Base-by-base conservation (phyloP, 2,797 vertebrate genomes). In the Gymnodraco acuticeps region DNA sequence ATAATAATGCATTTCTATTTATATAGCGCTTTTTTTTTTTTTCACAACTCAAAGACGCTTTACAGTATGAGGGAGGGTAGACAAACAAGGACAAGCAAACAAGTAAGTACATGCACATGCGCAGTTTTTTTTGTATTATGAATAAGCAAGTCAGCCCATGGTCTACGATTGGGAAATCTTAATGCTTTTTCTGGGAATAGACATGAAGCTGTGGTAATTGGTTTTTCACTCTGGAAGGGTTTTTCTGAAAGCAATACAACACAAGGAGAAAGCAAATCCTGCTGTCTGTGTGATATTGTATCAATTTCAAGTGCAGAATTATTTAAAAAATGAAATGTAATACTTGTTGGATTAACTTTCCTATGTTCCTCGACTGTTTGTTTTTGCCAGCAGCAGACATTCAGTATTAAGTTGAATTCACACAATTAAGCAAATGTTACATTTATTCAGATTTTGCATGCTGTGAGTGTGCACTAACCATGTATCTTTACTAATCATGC, bases 171-270 rank as follows among this genome's bases (percentile, higher is more conserved):
- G 53, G 70, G 67, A 77, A 82, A 85, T 56, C 75, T 42, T 87
- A 81, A 91, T 90, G 73, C 61, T 17, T 82, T 33, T 94, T 93
- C 88, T 92, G 85, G 89, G 89, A 93, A 93, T 55, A 76, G 80
- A 77, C 62, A 72, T 69, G 74, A 80, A 77, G 76, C 79, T 52
- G 54, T 55, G 64, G 82, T 91, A 89, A 92, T 85, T 89, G 83
- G 10, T 80, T 85, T 86, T 82, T 80, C 63, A 68, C 66, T 75
- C 38, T 51, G 60, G 46, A 50, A 23, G 10, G 11, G 53, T 33
- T 33, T 33, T 33, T 16, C 74, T 80, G 27, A 72, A 61, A 79
- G 73, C 54, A 65, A 41, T 15, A 23, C 41, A 19, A 20, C 69
- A 64, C 52, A 62, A 8, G 31, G 19, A 62, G 14, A 27, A 48